Percentiles rank a stretch among this genome's conserved stretches.
These are phyloP conservation scores for Gymnobelideus leadbeateri DNA, from an alignment of 2,113 vertebrate species.

Conservation along the genomic window DNA sequence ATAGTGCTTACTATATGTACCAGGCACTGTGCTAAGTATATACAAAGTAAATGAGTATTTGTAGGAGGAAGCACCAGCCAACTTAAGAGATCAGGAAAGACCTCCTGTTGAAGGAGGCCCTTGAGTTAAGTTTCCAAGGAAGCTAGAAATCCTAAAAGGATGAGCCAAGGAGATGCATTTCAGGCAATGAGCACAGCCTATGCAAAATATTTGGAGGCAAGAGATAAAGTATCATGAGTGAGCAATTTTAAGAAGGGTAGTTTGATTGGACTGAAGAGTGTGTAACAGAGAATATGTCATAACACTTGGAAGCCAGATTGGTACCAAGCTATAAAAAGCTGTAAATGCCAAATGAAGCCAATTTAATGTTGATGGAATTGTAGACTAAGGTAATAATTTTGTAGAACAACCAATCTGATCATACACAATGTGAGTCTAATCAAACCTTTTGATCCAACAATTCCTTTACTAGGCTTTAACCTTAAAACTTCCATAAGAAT, in stretches of 20 bases:
- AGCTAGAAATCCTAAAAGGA: background rate
- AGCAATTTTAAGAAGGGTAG: background rate
- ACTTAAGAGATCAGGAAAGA: background rate
- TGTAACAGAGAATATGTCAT: background rate
- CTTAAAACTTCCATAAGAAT: background rate
- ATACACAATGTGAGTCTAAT: background rate
- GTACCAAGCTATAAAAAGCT: background rate
- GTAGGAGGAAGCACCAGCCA: background rate
- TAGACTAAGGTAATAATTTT: background rate
- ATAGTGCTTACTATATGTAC: too few relatives aligned
- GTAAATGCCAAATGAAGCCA: background rate
- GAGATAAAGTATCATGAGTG: too few relatives aligned
- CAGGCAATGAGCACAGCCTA: background rate
- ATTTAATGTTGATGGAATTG: background rate
- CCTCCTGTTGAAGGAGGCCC: background rate
- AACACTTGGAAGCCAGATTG: background rate
- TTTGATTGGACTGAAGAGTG: background rate
- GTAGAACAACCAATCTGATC: background rate
- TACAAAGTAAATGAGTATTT: background rate
- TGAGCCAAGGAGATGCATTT: background rate
- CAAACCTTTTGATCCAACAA: background rate
- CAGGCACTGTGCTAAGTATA: background rate
- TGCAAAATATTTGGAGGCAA: background rate
- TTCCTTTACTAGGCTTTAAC: background rate
- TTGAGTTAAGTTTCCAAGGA: background rate